phyloP scores from a whole-genome alignment of 2,113 vertebrate genomes.

The Clupea harengus region DNA sequence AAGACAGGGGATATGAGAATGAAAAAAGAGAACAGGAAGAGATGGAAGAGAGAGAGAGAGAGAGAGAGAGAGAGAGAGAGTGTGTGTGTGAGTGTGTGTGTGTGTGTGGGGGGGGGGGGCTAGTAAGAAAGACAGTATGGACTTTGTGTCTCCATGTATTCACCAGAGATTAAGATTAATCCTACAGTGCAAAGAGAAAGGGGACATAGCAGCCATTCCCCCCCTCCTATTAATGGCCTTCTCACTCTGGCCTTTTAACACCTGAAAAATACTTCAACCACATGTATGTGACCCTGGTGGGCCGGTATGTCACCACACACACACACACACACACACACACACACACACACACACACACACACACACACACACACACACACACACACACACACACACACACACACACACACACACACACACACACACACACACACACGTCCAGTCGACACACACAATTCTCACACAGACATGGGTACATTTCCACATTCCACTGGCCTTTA shows the following conservation, averaged over 20 bases:
- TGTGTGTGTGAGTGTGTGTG: no score
- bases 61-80: background rate
- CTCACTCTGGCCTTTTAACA: background rate
- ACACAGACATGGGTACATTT: background rate
- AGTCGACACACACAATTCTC: no score
- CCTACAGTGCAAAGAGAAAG: background rate
- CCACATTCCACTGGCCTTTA: background rate
- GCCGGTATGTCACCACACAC: background rate
- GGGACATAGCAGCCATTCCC: slow-evolving; percentile 37
- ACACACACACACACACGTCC: background rate
- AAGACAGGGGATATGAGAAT: background rate
- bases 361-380: background rate
- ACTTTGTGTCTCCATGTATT: background rate
- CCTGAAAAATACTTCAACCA: background rate
- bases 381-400: background rate
- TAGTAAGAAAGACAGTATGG: background rate
- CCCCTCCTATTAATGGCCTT: slow-evolving; percentile 25
- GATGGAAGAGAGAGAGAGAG: no score
- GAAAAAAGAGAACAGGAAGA: background rate
- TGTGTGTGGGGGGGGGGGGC: no score
- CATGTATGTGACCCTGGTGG: background rate
- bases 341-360: background rate
- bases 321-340: background rate
- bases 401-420: background rate
- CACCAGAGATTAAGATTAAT: background rate